Evolutionary conservation across 1,140 invertebrate species (phyloP), one percentile per base, ranked within the genome.

Genomic region (Procambarus clarkii): DNA sequence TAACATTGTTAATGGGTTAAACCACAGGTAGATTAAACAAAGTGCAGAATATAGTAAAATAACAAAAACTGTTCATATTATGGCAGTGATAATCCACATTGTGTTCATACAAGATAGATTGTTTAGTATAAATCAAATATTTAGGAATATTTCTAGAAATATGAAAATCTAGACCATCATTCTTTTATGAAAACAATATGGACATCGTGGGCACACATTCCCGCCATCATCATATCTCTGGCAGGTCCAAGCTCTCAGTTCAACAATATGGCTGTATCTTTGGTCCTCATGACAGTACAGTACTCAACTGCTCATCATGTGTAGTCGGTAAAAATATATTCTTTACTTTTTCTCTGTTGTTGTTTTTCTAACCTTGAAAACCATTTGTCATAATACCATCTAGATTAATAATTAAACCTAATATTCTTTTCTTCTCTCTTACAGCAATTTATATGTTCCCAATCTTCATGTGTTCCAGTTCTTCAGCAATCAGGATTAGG

Each of bases 171-270:
- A 58, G 58, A 81, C 79, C 24, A 45, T 54, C 79, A 50, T 24
- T 58, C 48, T 81, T 81, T 58, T 81, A 81, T 54, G 79, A 34
- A 74, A 34, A 7, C 79, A 54, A 9, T 54, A 13, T 81, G 79
- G 79, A n/a, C 48, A 81, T 81, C 79, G 79, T 81, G 79, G 79
- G 79, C 79, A 81, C 50, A 81, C 79, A 81, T 81, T 81, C 79
- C 79, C 79, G 79, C 79, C 79, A 81, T 81, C 18, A 50, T 80
- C 48, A 81, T 81, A 81, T 81, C 79, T 81, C n/a, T 81, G 79
- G 79, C 79, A 81, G 79, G 79, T 81, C 79, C 79, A 81, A 81
- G 79, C 48, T 81, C 79, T 81, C 48, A 34, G 79, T 81, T 45
- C 79, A 81, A 81, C 79, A 81, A 58, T 45, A 81, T 54, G 79